Conservation (phyloP, 2,797 vertebrate species). For the Hipposideros larvatus region DNA sequence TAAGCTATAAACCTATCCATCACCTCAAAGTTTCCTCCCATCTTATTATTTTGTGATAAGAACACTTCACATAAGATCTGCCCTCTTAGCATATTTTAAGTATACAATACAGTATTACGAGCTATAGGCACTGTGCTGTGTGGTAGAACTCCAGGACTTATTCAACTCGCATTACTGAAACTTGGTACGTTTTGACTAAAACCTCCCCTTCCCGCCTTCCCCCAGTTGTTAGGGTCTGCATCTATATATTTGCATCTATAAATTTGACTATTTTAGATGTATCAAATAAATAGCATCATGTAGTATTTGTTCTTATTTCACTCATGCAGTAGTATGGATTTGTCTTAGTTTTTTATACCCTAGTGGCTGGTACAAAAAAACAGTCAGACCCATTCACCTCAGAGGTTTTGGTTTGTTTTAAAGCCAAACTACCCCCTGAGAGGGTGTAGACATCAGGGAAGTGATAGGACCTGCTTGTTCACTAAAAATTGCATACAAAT, state of each 20-base stretch:
- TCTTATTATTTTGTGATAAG: not conserved
- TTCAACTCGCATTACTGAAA: not conserved
- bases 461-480: not conserved
- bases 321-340: not conserved
- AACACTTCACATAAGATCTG: not conserved
- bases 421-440: not conserved
- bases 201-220: not conserved
- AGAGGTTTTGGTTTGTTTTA: not conserved
- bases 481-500: not conserved
- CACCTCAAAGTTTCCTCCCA: not conserved
- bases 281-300: not conserved
- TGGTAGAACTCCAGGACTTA: not conserved
- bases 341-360: not conserved
- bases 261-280: not conserved
- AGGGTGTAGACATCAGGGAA: not conserved
- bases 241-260: not conserved
- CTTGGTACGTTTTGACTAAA: not conserved
- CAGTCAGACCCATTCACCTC: not conserved
- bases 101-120: not conserved
- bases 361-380: not conserved
- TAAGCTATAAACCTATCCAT: not conserved
- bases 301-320: not conserved
- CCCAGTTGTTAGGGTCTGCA: too few relatives aligned
- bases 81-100: not conserved
- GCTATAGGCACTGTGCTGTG: not conserved